These are phyloP conservation scores for Uloborus plumipes DNA, from an alignment of 2,888 invertebrate species.

Conservation along the genomic window DNA sequence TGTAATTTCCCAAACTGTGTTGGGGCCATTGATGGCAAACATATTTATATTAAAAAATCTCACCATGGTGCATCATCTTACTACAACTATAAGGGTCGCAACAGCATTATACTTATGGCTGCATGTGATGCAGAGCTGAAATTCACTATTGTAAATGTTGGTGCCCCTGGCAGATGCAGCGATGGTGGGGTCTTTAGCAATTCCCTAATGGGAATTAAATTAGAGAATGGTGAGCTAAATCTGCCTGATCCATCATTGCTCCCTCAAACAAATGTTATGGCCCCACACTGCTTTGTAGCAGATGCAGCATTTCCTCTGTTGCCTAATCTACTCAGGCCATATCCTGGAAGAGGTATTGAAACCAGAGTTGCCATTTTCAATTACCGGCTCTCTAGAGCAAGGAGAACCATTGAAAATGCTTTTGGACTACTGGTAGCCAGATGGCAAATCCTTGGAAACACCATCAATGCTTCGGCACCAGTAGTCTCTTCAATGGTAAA, in stretches of 20 bases:
- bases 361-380: conserved; percentile 3
- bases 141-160: conserved; percentile 1
- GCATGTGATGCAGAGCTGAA: conserved; percentile 1
- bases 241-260: background rate
- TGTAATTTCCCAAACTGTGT: no score
- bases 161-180: background rate
- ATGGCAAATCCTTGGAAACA: background rate
- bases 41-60: background rate
- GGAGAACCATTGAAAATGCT: conserved; percentile 13
- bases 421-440: conserved; percentile 19
- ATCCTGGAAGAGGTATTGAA: background rate
- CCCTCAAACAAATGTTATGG: background rate
- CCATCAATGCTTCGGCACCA: background rate
- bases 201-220: background rate
- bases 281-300: background rate
- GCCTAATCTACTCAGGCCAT: conserved; percentile 11
- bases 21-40: conserved; percentile 11
- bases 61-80: conserved; percentile 9
- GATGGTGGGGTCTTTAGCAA: conserved; percentile 17
- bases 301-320: conserved; percentile 24
- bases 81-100: conserved; percentile 6
- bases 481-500: background rate
- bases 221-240: background rate
- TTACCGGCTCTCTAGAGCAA: conserved; percentile 5
- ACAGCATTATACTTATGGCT: conserved; percentile 23